These are phyloP conservation scores for Enteromius mattozi DNA, from an alignment of 2,797 vertebrate species.

Conservation along the genomic window DNA sequence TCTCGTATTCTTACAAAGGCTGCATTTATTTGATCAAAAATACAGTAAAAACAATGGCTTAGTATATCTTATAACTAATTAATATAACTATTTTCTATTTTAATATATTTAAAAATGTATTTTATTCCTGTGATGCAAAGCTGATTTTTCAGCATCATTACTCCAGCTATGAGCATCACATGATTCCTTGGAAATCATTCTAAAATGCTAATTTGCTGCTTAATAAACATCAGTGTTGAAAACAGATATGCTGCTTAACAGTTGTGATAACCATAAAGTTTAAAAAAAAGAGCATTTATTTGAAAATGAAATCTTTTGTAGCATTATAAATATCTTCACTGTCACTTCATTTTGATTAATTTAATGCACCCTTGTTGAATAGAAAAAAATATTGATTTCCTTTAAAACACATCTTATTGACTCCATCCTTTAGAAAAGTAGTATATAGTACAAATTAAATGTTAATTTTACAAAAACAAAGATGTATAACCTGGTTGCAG, in stretches of 20 bases:
- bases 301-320: neutral
- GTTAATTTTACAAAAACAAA: neutral
- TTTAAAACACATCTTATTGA: neutral
- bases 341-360: neutral
- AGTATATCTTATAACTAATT: neutral
- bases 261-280: neutral
- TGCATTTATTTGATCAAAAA: neutral
- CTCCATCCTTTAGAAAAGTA: neutral
- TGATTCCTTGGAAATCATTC: neutral
- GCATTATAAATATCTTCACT: neutral
- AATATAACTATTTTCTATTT: neutral
- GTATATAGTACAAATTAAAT: neutral
- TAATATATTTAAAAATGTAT: neutral
- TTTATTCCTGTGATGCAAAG: neutral
- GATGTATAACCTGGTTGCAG: conserved; percentile 90
- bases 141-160: neutral
- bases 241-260: neutral
- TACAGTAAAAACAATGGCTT: neutral
- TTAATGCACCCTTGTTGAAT: neutral
- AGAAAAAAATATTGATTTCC: neutral
- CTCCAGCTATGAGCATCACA: neutral
- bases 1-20: neutral
- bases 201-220: neutral
- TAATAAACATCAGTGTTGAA: neutral
- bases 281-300: neutral